Evolutionary conservation across 2,797 vertebrate species (phyloP), one percentile per base, ranked within the genome.

Genomic region (Clamator glandarius): DNA sequence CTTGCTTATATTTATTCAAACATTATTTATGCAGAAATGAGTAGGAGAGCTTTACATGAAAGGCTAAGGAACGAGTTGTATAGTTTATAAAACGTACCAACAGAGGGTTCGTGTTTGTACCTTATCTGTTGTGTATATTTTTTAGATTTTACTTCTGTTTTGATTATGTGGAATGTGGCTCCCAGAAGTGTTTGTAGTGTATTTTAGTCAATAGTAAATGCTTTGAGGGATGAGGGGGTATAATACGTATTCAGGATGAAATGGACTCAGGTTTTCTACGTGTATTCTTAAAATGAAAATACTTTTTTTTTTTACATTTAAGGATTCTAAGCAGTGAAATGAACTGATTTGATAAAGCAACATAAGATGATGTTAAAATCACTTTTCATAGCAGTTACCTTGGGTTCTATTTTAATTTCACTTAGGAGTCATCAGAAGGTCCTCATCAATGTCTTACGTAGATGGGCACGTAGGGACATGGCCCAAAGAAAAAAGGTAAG

Each of bases 401-500:
- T 81, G 48, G 9, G 15, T 89, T 92, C n/a, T 95, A 35, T 97
- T 75, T 94, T 67, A 79, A 72, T 79, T 97, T 96, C 87, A 58
- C 57, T 59, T 93, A 99, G 99, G 98, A 97, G 98, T 98, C 93
- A 99, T 99, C 94, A 99, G 98, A 96, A 98, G 99, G 94, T 99
- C 99, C 80, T 98, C 98, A 31, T 99, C 99, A 58, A 99, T 99
- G 99, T 99, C 99, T 69, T 99, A 99, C 36, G 98, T 99, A 68
- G 99, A 99, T 95, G 98, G 99, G 39, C 98, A 98, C 95, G 98
- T 99, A 61, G 99, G 99, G 68, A 99, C 99, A 2, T 99, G 99
- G 99, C 99, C 99, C 76, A 99, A 99, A 98, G 99, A 99, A 92
- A 99, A 99, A 97, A 98, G 99, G 99, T 99, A 68, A 96, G 77